phyloP scores from a whole-genome alignment of 2,113 vertebrate genomes.

The Pangasianodon gigas region DNA sequence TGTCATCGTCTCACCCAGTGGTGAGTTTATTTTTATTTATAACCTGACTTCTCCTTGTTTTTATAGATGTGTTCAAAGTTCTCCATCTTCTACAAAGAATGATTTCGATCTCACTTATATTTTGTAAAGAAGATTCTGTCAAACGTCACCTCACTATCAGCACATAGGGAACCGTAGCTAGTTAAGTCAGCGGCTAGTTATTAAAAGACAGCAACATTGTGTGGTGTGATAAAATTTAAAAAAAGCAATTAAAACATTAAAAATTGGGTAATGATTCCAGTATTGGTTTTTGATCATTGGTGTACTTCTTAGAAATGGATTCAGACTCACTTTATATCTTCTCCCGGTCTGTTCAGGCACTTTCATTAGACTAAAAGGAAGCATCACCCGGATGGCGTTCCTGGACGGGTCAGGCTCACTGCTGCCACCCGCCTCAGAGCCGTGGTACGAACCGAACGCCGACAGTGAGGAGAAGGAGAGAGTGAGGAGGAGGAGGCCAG shows the following conservation, averaged over 20 bases:
- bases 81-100: not conserved
- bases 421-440: slow-evolving; percentile 81
- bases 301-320: not conserved
- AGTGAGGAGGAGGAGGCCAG: slow-evolving; percentile 85
- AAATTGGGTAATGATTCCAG: not conserved
- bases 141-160: not conserved
- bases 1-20: slow-evolving; percentile 91
- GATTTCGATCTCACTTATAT: not conserved
- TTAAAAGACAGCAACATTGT: not conserved
- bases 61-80: not conserved
- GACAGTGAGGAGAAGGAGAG: slow-evolving; percentile 94
- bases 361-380: slow-evolving; percentile 89
- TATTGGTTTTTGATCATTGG: not conserved
- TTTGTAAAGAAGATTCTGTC: not conserved
- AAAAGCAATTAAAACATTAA: not conserved
- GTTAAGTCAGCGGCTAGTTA: not conserved
- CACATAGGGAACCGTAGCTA: not conserved
- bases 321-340: not conserved
- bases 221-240: not conserved
- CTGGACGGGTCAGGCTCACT: slow-evolving; percentile 86
- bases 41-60: not conserved
- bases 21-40: slow-evolving; percentile 67
- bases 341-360: slow-evolving; percentile 78
- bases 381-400: slow-evolving; percentile 89
- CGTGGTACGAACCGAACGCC: slow-evolving; percentile 89